Evolutionary conservation across 2,113 vertebrate species (phyloP).

Genomic region (Austrofundulus limnaeus): DNA sequence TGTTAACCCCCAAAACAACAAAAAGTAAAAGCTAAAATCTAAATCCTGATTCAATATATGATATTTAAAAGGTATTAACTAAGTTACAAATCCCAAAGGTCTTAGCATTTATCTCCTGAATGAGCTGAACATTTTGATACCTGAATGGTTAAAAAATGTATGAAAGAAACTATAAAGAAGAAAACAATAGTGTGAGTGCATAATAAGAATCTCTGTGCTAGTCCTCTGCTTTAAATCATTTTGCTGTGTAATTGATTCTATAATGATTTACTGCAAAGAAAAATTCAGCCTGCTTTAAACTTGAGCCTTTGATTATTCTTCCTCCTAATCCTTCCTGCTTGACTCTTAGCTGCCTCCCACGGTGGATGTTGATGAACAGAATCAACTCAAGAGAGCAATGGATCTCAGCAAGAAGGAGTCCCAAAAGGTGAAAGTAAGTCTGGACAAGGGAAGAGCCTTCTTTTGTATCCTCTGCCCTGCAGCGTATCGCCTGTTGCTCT

Average conservation of each 20-base stretch:
- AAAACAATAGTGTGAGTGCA: too few species aligned
- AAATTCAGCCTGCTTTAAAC: slow-evolving; percentile 16
- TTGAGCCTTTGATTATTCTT: slow-evolving; percentile 31
- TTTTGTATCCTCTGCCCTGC: slow-evolving; percentile 14
- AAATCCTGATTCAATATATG: too few species aligned
- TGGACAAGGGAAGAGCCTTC: slow-evolving; percentile 14
- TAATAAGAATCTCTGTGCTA: too few species aligned
- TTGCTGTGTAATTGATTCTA: not conserved
- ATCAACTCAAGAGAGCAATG: slow-evolving; percentile 93
- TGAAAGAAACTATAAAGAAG: too few species aligned
- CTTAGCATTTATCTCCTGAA: too few species aligned
- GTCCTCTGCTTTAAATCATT: slow-evolving; percentile 1
- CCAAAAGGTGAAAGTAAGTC: slow-evolving; percentile 84
- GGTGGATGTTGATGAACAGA: slow-evolving; percentile 89
- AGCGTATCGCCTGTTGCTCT: slow-evolving; percentile 28
- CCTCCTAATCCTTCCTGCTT: slow-evolving; percentile 56
- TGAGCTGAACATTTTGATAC: too few species aligned
- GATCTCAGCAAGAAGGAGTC: slow-evolving; percentile 91
- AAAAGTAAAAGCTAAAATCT: too few species aligned
- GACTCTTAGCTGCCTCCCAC: slow-evolving; percentile 68
- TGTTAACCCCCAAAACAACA: too few species aligned
- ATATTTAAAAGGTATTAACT: too few species aligned
- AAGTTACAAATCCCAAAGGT: too few species aligned
- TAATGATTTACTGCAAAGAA: slow-evolving; percentile 1
- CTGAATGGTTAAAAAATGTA: too few species aligned